Evolutionary conservation across 2,113 vertebrate genomes (phyloP).

Genomic region (Sinocyclocheilus rhinocerous): DNA sequence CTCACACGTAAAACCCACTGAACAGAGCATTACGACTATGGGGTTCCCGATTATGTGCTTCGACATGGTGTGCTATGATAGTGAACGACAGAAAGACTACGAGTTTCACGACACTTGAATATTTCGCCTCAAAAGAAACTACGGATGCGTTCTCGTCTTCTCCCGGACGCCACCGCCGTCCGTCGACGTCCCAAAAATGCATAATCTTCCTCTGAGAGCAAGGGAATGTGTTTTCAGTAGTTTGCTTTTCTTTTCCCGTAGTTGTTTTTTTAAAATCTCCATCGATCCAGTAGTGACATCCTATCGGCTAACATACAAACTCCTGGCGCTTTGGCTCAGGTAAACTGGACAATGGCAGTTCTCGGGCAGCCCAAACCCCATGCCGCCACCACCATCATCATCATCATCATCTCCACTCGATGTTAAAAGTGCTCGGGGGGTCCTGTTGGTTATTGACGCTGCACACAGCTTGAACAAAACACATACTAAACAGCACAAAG

Average conservation of each 20-base stretch:
- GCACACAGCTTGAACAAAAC: slow-evolving; percentile 72
- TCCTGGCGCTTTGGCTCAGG: slow-evolving; percentile 53
- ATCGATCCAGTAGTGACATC: slow-evolving; percentile 61
- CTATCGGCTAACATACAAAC: slow-evolving; percentile 50
- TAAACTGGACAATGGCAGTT: slow-evolving; percentile 51
- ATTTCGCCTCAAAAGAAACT: slow-evolving; percentile 70
- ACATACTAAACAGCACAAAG: slow-evolving; percentile 74
- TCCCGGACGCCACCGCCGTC: not conserved
- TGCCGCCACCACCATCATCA: slow-evolving; percentile 18
- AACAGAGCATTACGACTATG: slow-evolving; percentile 85
- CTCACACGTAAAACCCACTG: slow-evolving; percentile 88
- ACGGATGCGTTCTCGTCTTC: slow-evolving; percentile 44
- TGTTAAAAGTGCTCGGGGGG: slow-evolving; percentile 46
- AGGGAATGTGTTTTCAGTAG: slow-evolving; percentile 68
- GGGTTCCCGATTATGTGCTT: slow-evolving; percentile 84
- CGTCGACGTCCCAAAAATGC: slow-evolving; percentile 8
- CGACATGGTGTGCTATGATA: slow-evolving; percentile 84
- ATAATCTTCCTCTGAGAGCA: slow-evolving; percentile 52
- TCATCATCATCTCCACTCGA: slow-evolving; percentile 56
- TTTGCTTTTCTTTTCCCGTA: slow-evolving; percentile 19
- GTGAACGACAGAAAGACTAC: slow-evolving; percentile 84
- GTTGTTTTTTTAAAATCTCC: slow-evolving; percentile 35
- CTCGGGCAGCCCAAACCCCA: slow-evolving; percentile 61
- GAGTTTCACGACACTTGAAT: slow-evolving; percentile 79
- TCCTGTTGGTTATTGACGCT: slow-evolving; percentile 55